These are phyloP conservation scores for Zelostemma sp. DNA, from an alignment of 1,140 invertebrate species.

Conservation along the genomic window DNA sequence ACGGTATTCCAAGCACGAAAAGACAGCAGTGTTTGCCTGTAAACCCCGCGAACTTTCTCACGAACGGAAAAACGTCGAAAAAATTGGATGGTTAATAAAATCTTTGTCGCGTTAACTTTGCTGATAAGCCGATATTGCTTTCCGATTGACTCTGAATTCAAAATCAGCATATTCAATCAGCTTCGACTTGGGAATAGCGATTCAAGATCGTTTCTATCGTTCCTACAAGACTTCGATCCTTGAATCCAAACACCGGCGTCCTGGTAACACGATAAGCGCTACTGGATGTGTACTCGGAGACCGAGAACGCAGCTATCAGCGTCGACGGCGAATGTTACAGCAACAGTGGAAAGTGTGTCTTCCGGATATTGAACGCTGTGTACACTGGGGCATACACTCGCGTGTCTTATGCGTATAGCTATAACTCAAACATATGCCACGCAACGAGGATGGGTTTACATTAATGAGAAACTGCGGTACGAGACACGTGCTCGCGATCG, in stretches of 20 bases:
- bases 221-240: neutral
- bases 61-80: too few species aligned
- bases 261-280: too few species aligned
- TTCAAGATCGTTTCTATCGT: neutral
- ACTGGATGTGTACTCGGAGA: slow-evolving; percentile 18
- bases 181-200: neutral
- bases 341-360: slow-evolving; percentile 22
- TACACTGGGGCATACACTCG: neutral
- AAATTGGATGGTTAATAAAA: too few species aligned
- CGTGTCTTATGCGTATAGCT: slow-evolving; percentile 2
- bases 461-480: slow-evolving; percentile 35
- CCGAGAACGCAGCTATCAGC: slow-evolving; percentile 27
- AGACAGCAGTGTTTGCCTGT: too few species aligned
- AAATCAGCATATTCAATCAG: neutral
- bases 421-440: slow-evolving; percentile 1
- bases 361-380: slow-evolving; percentile 31
- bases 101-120: too few species aligned
- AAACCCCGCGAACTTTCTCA: too few species aligned
- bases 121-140: too few species aligned
- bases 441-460: slow-evolving; percentile 13
- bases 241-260: too few species aligned
- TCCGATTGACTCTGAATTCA: neutral
- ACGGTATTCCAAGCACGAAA: too few species aligned
- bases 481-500: slow-evolving; percentile 22
- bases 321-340: slow-evolving; percentile 9